Percentiles rank a stretch among this genome's conserved stretches.
These are phyloP conservation scores for Chelmon rostratus DNA, from an alignment of 2,797 vertebrate species.

Conservation along the genomic window DNA sequence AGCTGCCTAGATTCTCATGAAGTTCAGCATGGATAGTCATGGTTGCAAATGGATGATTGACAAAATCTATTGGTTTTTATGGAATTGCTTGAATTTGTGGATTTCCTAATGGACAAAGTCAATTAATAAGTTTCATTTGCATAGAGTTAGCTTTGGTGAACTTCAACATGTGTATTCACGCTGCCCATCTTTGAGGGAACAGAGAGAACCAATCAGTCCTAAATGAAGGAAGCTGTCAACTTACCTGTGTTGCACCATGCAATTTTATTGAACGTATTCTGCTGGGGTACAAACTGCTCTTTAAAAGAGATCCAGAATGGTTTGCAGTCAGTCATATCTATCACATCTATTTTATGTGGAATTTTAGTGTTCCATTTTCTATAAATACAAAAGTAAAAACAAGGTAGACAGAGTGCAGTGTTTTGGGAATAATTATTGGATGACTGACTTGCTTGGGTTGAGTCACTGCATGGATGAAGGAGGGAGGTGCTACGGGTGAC, in stretches of 20 bases:
- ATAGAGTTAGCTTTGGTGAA: not conserved
- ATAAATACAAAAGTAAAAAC: not conserved
- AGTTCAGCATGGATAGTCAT: not conserved
- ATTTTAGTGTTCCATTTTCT: not conserved
- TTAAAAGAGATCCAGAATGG: not conserved
- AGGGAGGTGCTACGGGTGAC: not conserved
- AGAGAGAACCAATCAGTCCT: not conserved
- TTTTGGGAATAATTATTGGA: not conserved
- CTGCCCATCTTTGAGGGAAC: not conserved
- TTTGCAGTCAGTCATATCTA: not conserved
- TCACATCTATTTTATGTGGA: not conserved
- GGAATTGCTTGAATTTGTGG: not conserved
- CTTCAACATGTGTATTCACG: not conserved
- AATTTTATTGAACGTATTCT: not conserved
- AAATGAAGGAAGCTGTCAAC: not conserved
- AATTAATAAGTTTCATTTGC: not conserved
- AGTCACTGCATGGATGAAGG: conserved; percentile 1
- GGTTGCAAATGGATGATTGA: not conserved
- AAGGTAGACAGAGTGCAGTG: not conserved
- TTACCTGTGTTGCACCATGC: no score
- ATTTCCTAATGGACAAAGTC: not conserved
- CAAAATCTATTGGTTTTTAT: not conserved
- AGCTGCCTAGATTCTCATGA: not conserved
- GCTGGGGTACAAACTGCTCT: not conserved
- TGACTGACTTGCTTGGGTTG: not conserved